A percentile compares a stretch with the other conserved stretches of the same genome.
Evolutionary conservation across 2,113 vertebrate species (phyloP).

Genomic region (Tauraco erythrolophus): DNA sequence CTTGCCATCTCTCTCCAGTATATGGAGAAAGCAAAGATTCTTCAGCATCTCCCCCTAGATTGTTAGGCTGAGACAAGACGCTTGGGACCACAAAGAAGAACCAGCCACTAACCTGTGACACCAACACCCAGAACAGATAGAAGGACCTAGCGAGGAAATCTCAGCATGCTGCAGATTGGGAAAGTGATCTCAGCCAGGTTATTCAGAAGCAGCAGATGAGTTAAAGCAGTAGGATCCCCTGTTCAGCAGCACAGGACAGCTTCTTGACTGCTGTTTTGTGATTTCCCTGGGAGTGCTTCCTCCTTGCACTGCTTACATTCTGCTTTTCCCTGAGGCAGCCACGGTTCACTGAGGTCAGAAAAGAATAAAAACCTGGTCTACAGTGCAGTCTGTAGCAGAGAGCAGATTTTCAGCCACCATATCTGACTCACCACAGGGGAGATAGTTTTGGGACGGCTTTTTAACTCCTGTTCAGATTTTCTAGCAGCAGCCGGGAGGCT

Average conservation of each 20-base stretch:
- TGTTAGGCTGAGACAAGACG: neutral
- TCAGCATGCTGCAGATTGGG: neutral
- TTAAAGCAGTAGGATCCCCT: neutral
- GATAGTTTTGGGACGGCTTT: neutral
- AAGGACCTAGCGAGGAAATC: neutral
- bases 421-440: neutral
- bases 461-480: neutral
- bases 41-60: neutral
- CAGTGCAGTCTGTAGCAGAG: neutral
- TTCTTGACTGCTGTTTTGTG: neutral
- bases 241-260: neutral
- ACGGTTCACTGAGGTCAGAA: neutral
- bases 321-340: neutral
- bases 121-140: neutral
- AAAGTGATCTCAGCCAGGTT: neutral
- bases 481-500: neutral
- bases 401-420: constrained; percentile 1
- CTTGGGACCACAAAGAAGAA: neutral
- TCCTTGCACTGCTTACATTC: neutral
- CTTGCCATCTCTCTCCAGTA: neutral
- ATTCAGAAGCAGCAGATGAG: neutral
- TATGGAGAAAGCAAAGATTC: neutral
- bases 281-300: neutral
- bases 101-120: neutral
- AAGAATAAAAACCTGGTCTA: neutral